Conservation (phyloP, 2,797 vertebrate species). For the Bradypodion ventrale region DNA sequence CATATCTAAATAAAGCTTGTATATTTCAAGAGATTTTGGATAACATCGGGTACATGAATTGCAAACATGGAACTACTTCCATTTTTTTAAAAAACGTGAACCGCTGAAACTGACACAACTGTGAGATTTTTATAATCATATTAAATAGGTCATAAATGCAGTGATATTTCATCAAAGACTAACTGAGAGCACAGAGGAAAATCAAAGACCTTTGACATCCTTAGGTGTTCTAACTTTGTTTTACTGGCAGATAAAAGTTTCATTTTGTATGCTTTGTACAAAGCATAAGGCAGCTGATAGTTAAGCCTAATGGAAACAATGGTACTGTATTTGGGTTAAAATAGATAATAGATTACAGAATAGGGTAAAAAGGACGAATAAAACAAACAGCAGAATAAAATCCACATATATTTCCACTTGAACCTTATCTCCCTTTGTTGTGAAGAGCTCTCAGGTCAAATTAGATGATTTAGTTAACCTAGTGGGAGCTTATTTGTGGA, state of each 20-base stretch:
- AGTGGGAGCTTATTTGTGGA: too few relatives aligned
- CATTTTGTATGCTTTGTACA: neutral
- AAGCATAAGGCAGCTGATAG: neutral
- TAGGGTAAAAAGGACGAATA: too few relatives aligned
- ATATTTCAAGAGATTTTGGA: neutral
- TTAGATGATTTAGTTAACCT: too few relatives aligned
- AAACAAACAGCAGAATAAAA: too few relatives aligned
- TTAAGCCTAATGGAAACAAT: neutral
- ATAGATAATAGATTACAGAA: too few relatives aligned
- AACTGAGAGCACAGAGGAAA: constrained; percentile 29
- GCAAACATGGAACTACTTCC: neutral
- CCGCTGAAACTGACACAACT: neutral
- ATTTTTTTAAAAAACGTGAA: neutral
- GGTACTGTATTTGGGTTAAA: too few relatives aligned
- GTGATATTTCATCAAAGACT: neutral
- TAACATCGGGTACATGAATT: neutral
- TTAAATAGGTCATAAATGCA: neutral
- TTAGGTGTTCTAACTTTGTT: neutral
- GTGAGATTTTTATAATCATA: neutral
- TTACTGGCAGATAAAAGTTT: neutral
- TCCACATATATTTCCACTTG: too few relatives aligned
- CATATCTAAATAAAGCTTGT: neutral
- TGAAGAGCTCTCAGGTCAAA: too few relatives aligned
- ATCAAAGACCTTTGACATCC: constrained; percentile 20
- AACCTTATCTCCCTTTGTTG: too few relatives aligned